Conservation (phyloP, 1,140 invertebrate species). For the Drosophila hydei region DNA sequence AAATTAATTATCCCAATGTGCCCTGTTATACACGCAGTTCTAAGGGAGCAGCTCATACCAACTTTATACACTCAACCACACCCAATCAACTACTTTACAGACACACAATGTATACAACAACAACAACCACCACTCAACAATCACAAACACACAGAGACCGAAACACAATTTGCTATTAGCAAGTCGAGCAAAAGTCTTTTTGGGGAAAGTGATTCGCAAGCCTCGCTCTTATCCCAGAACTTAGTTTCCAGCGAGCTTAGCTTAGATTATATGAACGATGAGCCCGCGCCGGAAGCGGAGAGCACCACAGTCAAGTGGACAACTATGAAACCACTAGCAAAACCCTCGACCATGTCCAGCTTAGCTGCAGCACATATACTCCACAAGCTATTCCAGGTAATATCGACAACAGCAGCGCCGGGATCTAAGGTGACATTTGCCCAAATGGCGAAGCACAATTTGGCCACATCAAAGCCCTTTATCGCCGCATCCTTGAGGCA, state of each 20-base stretch:
- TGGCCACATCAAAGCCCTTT: constrained; percentile 62
- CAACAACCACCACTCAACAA: constrained; percentile 20
- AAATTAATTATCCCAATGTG: neutral
- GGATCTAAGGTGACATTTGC: constrained; percentile 41
- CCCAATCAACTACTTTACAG: constrained; percentile 47
- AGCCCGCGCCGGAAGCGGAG: neutral
- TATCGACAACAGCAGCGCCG: constrained; percentile 49
- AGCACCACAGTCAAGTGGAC: constrained; percentile 21
- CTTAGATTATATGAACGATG: constrained; percentile 61
- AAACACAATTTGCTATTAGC: constrained; percentile 4
- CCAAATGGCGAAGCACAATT: constrained; percentile 59
- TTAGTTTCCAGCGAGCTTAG: constrained; percentile 35
- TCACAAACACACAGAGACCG: constrained; percentile 17
- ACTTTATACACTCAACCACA: constrained; percentile 14
- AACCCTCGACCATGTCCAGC: constrained; percentile 46
- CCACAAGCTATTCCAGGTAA: constrained; percentile 48
- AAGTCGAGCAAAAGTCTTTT: constrained; percentile 12
- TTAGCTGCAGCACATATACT: constrained; percentile 53
- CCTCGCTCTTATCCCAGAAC: constrained; percentile 19
- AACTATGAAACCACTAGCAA: constrained; percentile 8
- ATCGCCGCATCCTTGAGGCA: constrained; percentile 59
- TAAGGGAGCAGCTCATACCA: neutral
- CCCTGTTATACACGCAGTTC: neutral
- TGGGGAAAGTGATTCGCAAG: constrained; percentile 18
- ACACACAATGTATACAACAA: constrained; percentile 57